Evolutionary conservation across 2,113 vertebrate genomes (phyloP), one percentile per base, ranked within the genome.

Genomic region (Cariama cristata): DNA sequence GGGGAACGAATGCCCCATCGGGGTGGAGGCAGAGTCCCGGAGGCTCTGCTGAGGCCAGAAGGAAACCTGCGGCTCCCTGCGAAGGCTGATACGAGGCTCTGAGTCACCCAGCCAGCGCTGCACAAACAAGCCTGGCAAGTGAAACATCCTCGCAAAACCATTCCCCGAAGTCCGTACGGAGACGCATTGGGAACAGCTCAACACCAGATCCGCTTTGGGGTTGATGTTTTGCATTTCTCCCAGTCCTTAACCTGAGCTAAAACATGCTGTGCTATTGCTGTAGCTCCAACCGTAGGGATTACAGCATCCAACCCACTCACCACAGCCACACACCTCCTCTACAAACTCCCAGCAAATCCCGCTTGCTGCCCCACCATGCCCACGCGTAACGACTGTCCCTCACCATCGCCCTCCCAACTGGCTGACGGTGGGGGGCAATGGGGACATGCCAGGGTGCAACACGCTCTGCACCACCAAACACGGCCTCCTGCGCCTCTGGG

Each of bases 171-270:
- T 4, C 59, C 63, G 2, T 0, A 3, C 0, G 0, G 45, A 79
- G 62, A 59, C 0, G 0, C 56, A 4, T 0, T 0, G 0, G 30
- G n/a, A 75, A 2, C 40, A 38, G 53, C 66, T 72, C 3, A 1
- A 52, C 42, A 20, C 49, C 9, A 10, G 20, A 1, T 14, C 52
- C 63, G 64, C 66, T 55, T 12, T 18, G 32, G 24, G 55, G 19
- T 3, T 11, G 9, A 6, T 28, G 66, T 11, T 84, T 12, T 42
- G 45, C 45, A 11, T 58, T 79, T 45, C 49, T 73, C 23, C 17
- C 40, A 17, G 33, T 24, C 17, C 21, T 14, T 35, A 47, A 2
- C 42, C 55, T 6, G 21, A 67, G 55, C n/a, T 77, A n/a, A 52
- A 33, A 11, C 18, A 10, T 0, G 0, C 28, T 11, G 12, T 23